Evolutionary conservation across 2,888 invertebrate species (phyloP), one percentile per base, ranked within the genome.

Genomic region (Hemistola chrysoprasaria): DNA sequence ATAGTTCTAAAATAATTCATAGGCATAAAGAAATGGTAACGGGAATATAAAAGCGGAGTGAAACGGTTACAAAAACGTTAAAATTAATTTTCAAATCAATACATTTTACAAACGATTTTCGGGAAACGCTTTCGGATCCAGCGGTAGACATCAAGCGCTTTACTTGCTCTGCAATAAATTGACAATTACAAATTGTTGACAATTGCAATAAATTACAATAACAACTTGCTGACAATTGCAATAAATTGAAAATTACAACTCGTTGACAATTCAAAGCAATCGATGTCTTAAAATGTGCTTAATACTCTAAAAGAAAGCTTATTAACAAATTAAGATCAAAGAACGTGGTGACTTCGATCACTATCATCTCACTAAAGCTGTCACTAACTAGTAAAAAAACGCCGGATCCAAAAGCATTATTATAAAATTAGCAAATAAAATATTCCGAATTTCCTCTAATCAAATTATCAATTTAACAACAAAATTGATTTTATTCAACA

Each of bases 401-500:
- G 50, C 57, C 47, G 59, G 64, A 65, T 63, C 66, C 59, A 68
- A 63, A 49, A 56, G 54, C 59, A 56, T 50, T 47, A 53, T 56
- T 40, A 32, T 40, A 47, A 36, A 31, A 28, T 56, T 56, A 58
- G 56, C 53, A 63, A 65, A 65, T 59, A 66, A 34, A 55, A 16
- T 16, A 16, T 16, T 42, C 49, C 45, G 51, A 47, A 55, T 59
- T 59, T 59, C 59, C 43, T 58, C 62, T 49, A 53, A 47, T 60
- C 53, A 68, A 69, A 42, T 48, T 44, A 53, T 47, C 44, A 53
- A 50, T 53, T 58, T 60, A 57, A 70, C 70, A 85, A 85, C 83
- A 78, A 85, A 86, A 84, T 77, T 72, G 77, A 79, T 82, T 77
- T 71, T 78, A 75, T 73, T 70, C 71, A 86, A 86, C 86, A 83